A percentile compares a stretch with the other conserved stretches of the same genome.
Conservation (phyloP, 2,888 invertebrate genomes). For the Stramonita haemastoma region DNA sequence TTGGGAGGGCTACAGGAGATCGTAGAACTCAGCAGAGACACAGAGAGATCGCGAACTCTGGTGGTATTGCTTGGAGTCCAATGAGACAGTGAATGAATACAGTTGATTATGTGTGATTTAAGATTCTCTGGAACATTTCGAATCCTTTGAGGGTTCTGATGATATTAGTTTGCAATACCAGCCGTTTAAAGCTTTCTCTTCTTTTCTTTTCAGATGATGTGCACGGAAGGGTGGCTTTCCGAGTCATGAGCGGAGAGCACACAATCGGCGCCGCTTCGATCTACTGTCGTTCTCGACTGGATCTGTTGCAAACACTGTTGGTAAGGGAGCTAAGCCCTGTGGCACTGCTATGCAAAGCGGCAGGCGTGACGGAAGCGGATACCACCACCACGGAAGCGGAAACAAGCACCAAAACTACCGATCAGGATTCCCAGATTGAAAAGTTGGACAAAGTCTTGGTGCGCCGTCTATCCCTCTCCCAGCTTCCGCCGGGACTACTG, state of each 20-base stretch:
- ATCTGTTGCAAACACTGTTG: constrained; percentile 41
- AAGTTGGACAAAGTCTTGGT: constrained; percentile 43
- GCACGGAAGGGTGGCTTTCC: constrained; percentile 41
- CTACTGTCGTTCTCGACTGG: constrained; percentile 29
- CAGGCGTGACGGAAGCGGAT: constrained; percentile 32
- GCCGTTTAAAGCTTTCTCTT: no score
- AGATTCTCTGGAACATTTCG: no score
- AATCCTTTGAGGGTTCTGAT: no score
- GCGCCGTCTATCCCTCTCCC: constrained; percentile 34
- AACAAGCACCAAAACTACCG: neutral
- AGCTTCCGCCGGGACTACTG: constrained; percentile 35
- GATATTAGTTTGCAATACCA: neutral
- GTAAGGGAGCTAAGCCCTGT: constrained; percentile 35
- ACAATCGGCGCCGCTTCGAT: constrained; percentile 34
- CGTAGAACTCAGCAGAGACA: no score
- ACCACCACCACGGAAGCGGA: no score
- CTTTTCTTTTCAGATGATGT: constrained; percentile 25
- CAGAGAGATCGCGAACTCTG: no score
- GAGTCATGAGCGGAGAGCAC: constrained; percentile 34
- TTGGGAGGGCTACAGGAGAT: no score
- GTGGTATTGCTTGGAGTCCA: no score
- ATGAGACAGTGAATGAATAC: no score
- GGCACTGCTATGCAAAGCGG: constrained; percentile 38
- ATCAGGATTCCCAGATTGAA: constrained; percentile 21
- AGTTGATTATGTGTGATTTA: no score